phyloP scores from a whole-genome alignment of 2,888 invertebrate genomes.

The Idaea dimidiata region DNA sequence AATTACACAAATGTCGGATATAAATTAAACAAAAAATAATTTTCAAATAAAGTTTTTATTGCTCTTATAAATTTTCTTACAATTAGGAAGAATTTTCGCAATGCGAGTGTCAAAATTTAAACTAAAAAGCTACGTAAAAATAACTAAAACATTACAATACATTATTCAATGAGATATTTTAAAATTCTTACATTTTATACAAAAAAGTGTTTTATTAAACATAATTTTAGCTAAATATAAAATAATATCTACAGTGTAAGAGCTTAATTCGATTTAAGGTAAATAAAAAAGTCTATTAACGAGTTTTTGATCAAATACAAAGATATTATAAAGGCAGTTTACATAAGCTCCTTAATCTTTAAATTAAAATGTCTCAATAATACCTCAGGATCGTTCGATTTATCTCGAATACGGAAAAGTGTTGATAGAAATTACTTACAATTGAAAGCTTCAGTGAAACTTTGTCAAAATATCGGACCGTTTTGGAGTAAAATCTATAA shows the following conservation, averaged over 20 bases:
- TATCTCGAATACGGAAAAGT: no score
- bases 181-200: slow-evolving; percentile 71
- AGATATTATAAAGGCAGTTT: no score
- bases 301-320: background rate
- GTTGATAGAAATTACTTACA: no score
- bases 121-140: slow-evolving; percentile 44
- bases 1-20: no score
- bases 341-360: no score
- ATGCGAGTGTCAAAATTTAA: slow-evolving; percentile 61
- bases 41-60: slow-evolving; percentile 76
- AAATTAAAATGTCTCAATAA: no score
- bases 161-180: slow-evolving; percentile 72
- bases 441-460: no score
- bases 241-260: slow-evolving; percentile 74
- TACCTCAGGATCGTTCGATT: no score
- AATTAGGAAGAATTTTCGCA: slow-evolving; percentile 74
- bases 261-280: slow-evolving; percentile 35
- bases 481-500: no score
- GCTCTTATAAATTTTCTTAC: slow-evolving; percentile 77
- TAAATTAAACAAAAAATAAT: slow-evolving; percentile 35
- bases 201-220: slow-evolving; percentile 50
- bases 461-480: no score
- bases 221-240: slow-evolving; percentile 51
- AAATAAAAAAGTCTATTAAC: background rate
- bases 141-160: slow-evolving; percentile 40